Percentiles rank a stretch among this genome's conserved stretches.
Evolutionary conservation across 2,113 vertebrate genomes (phyloP).

Genomic region (Grallaria varia): DNA sequence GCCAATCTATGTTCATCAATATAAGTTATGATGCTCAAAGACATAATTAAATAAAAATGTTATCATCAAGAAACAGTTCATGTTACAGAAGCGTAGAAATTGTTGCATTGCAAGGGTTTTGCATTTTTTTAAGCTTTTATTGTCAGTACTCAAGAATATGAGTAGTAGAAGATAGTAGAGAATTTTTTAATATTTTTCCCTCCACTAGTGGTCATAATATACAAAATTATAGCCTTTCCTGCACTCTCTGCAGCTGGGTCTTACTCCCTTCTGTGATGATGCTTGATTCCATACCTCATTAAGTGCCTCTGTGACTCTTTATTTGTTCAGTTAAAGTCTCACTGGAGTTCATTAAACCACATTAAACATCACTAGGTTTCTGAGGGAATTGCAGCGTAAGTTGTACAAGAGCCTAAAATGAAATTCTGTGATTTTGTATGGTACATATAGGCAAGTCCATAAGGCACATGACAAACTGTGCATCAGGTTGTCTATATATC

Average conservation of each 20-base stretch:
- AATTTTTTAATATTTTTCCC: background rate
- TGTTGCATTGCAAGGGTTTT: background rate
- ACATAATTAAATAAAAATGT: constrained; percentile 72
- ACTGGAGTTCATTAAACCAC: constrained; percentile 1
- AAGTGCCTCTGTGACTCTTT: background rate
- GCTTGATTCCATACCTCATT: background rate
- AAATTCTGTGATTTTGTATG: background rate
- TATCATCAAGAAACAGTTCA: constrained; percentile 44
- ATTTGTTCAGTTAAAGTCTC: constrained; percentile 8
- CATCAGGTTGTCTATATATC: background rate
- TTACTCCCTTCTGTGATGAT: background rate
- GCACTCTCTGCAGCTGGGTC: background rate
- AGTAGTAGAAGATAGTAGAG: background rate
- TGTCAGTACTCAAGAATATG: background rate
- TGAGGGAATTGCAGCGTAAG: background rate
- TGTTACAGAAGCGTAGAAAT: constrained; percentile 41
- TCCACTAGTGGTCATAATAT: background rate
- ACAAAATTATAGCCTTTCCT: background rate
- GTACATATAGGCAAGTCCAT: background rate
- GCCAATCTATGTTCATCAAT: constrained; percentile 67
- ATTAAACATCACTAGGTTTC: background rate
- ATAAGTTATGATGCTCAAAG: constrained; percentile 49
- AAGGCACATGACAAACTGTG: background rate
- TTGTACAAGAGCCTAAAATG: background rate
- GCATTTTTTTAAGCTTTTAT: background rate